Base-by-base conservation (phyloP, 2,888 invertebrate species). In the Malachius bipustulatus region DNA sequence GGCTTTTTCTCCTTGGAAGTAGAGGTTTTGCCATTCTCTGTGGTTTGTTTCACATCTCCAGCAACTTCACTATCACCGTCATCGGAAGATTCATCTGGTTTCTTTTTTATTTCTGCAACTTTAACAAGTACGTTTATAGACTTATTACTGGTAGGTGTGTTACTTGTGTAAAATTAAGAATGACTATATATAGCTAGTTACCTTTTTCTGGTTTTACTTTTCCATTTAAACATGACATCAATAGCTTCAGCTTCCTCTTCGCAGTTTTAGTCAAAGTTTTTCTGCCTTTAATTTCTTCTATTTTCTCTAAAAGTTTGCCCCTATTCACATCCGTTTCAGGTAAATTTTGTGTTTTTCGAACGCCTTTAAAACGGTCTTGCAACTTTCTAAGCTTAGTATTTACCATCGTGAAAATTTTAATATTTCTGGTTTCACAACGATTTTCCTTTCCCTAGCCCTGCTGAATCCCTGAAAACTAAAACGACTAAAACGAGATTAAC, bases 281-380 rank as follows among this genome's bases (percentile, higher is more conserved):
- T 37, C 41, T 8, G 26, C 30, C 29, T 24, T 41, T 36, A n/a
- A n/a, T n/a, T n/a, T n/a, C n/a, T n/a, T 13, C 30, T 12, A 13
- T 32, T 27, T n/a, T n/a, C n/a, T n/a, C n/a, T n/a, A n/a, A n/a
- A n/a, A n/a, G n/a, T n/a, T n/a, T n/a, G n/a, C n/a, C n/a, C n/a
- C n/a, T n/a, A n/a, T n/a, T n/a, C n/a, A n/a, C n/a, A n/a, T 26
- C 26, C 4, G 4, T 32, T 28, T 11, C 31, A 32, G 6, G 4
- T 13, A 16, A 10, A n/a, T n/a, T n/a, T n/a, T n/a, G n/a, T n/a
- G n/a, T n/a, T n/a, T n/a, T n/a, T n/a, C n/a, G n/a, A n/a, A n/a
- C 40, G 4, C 29, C 39, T 31, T 40, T 19, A 32, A 51, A 43
- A 41, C 43, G 48, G 1, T 39, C 33, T 9, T 44, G 35, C 3